Evolutionary conservation across 1,140 invertebrate genomes (phyloP).

Genomic region (Linepithema humile): DNA sequence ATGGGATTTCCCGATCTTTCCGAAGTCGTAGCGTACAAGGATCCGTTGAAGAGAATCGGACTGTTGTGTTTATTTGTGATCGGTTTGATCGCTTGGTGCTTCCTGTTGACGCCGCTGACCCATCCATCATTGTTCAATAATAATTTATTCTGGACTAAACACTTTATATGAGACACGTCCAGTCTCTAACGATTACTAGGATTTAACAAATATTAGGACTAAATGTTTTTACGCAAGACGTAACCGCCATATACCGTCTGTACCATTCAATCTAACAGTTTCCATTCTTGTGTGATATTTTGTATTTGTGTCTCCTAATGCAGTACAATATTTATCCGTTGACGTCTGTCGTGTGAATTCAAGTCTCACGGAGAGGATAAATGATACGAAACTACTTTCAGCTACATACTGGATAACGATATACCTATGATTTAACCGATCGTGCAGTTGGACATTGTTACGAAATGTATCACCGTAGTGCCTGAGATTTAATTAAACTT

Average conservation of each 20-base stretch:
- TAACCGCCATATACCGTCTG: background rate
- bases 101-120: conserved; percentile 91
- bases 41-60: conserved; percentile 86
- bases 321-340: background rate
- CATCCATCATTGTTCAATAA: conserved; percentile 92
- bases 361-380: background rate
- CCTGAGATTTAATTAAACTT: conserved; percentile 65
- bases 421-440: conserved; percentile 33
- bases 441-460: conserved; percentile 45
- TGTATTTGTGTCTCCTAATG: conserved; percentile 14
- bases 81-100: conserved; percentile 92
- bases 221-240: conserved; percentile 19
- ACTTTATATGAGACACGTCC: conserved; percentile 67
- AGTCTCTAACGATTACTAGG: conserved; percentile 46
- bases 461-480: conserved; percentile 70
- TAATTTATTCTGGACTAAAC: conserved; percentile 86
- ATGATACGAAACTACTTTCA: conserved; percentile 21
- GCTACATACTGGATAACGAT: background rate
- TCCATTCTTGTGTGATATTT: conserved; percentile 40
- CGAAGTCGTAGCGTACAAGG: conserved; percentile 89
- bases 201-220: conserved; percentile 11
- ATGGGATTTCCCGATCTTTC: conserved; percentile 97
- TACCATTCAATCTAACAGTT: conserved; percentile 13
- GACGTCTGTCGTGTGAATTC: too few species aligned
- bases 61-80: conserved; percentile 89